Evolutionary conservation across 2,113 vertebrate species (phyloP), one percentile per base, ranked within the genome.

Genomic region (Brachypteracias leptosomus): DNA sequence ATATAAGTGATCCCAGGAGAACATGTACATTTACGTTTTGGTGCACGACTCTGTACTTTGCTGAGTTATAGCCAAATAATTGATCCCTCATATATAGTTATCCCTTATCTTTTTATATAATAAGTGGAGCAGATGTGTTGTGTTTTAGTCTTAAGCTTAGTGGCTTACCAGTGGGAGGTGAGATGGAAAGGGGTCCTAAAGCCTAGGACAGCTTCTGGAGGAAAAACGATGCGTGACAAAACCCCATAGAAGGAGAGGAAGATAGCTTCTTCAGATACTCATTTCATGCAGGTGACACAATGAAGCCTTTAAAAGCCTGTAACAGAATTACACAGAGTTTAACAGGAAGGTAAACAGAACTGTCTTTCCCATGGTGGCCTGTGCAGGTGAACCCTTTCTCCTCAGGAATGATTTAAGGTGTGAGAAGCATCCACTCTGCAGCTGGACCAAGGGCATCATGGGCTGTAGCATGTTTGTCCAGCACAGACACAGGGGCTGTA

Each of bases 1-100:
- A 33, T 31, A 1, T 13, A 42, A 54, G 38, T 5, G n/a, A 80
- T 13, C 35, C 68, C 54, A 46, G 73, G 52, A 54, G 38, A 78
- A 86, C 0, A 1, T 0, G 7, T 33, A 16, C n/a, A 9, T 59
- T 49, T 22, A 16, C 17, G 10, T 59, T 38, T 72, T 9, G 29
- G 35, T 71, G 4, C 7, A 0, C 31, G 44, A 12, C 57, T 13
- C 24, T 2, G 7, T 42, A 20, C 24, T 55, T 70, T 22, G 33
- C 33, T 36, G 62, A 72, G 20, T 51, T n/a, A 54, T 31, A 85
- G 26, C 21, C 20, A 33, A 71, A 47, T 62, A 63, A 26, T 4
- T 15, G 65, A 61, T 67, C 18, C 8, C 20, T 49, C 9, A 1
- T 6, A 1, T 40, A 16, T 6, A 49, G 35, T 35, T 35, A 8